These are phyloP conservation scores for Procambarus virginalis DNA, from an alignment of 1,140 invertebrate species.

Conservation along the genomic window DNA sequence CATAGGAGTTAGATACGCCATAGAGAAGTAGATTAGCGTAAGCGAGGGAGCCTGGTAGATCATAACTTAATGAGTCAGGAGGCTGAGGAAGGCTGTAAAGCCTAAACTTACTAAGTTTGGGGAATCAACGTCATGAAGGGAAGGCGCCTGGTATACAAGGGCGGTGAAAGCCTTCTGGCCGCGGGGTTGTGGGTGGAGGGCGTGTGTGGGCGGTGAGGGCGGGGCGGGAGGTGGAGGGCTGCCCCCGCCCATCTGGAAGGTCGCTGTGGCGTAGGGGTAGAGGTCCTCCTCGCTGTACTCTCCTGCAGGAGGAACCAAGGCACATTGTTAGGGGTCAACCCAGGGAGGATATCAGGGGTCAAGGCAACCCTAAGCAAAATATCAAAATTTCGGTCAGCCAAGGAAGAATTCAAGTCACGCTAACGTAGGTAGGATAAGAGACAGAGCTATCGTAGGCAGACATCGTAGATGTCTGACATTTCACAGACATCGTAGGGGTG, in stretches of 20 bases:
- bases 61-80: neutral
- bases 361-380: neutral
- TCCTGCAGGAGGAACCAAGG: slow-evolving; percentile 2
- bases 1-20: no score
- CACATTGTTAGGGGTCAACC: neutral
- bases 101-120: slow-evolving; percentile 60
- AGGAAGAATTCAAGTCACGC: no score
- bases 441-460: no score
- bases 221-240: slow-evolving; percentile 67
- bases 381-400: neutral
- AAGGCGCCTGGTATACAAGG: slow-evolving; percentile 69
- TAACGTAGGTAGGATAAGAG: no score
- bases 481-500: no score
- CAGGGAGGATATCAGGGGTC: no score
- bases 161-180: slow-evolving; percentile 67
- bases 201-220: slow-evolving; percentile 52
- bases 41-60: no score
- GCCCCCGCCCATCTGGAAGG: slow-evolving; percentile 58
- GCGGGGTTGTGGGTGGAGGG: slow-evolving; percentile 27
- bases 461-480: no score
- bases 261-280: slow-evolving; percentile 66
- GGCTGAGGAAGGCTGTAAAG: neutral
- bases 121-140: slow-evolving; percentile 68
- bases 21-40: neutral
- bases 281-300: slow-evolving; percentile 67